Conservation (phyloP, 2,888 invertebrate genomes). For the Tetranychus truncatus region DNA sequence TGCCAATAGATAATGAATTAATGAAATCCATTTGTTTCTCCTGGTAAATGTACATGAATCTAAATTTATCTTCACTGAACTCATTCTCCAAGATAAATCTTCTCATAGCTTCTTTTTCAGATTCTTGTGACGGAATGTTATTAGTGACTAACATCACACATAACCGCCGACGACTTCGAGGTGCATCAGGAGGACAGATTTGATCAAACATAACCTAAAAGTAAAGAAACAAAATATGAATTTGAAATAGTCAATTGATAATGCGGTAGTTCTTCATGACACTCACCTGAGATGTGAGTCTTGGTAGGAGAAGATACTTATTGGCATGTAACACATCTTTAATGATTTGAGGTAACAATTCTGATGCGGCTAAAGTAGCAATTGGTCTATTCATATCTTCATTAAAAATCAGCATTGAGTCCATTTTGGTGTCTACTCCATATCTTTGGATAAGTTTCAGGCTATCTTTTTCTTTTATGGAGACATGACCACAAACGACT, state of each 20-base stretch:
- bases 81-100: constrained; percentile 47
- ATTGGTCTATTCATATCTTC: constrained; percentile 59
- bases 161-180: constrained; percentile 50
- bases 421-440: constrained; percentile 52
- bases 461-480: constrained; percentile 24
- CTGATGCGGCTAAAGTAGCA: constrained; percentile 63
- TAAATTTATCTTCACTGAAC: constrained; percentile 24
- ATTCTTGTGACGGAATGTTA: constrained; percentile 40
- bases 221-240: constrained; percentile 30
- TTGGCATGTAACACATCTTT: constrained; percentile 72
- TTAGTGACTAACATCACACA: constrained; percentile 56
- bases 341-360: constrained; percentile 68
- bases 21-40: constrained; percentile 67
- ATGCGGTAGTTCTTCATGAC: not conserved
- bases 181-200: constrained; percentile 73
- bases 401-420: constrained; percentile 69
- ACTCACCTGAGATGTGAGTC: constrained; percentile 69
- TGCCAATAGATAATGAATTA: constrained; percentile 41
- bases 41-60: constrained; percentile 63
- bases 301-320: constrained; percentile 65
- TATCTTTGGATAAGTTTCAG: constrained; percentile 37
- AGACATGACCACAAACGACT: constrained; percentile 62
- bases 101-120: constrained; percentile 48
- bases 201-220: constrained; percentile 48
- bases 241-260: not conserved